Evolutionary conservation across 2,113 vertebrate genomes (phyloP), one percentile per base, ranked within the genome.

Genomic region (Notarius quadriscutis): DNA sequence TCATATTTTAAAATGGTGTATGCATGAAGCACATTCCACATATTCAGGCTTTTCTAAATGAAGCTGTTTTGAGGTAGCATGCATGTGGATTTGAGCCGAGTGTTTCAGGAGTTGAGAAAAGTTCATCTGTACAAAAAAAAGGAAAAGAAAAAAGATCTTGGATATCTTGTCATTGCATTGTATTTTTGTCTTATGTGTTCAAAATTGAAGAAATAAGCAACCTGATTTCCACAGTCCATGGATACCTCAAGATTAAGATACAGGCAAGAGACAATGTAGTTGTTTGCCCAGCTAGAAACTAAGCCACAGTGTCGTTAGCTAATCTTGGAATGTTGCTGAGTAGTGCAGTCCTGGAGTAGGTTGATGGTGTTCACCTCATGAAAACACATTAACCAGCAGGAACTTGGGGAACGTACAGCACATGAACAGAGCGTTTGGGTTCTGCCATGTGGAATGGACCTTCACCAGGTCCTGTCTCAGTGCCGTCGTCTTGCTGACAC

Each of bases 381-480:
- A 86, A 86, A 86, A 69, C 85, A 81, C 85, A 81, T 86, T 86
- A 86, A 79, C 77, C 85, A 86, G 77, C 85, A 57, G 34, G 77
- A 81, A 41, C 77, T 81, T 58, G 22, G 63, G 51, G 14, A 67
- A 80, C 75, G 60, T 80, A 57, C 60, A 57, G 67, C 6, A 27
- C 50, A 51, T 81, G 84, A 88, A 86, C 84, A 83, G 57, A 57
- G 78, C 69, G 84, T 86, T 82, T 50, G 51, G 69, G 65, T 81
- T 71, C 22, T 81, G 86, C 78, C 86, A 69, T 83, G 51, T 71
- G 53, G 78, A 81, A 57, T 71, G 65, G 79, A 87, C 79, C 65
- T 60, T 55, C 79, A 87, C 67, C 79, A 82, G 79, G 51, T 72
- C n/a, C 22, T 25, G 86, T 87, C 84, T 85, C 80, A 27, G 55